Evolutionary conservation across 2,888 invertebrate species (phyloP).

Genomic region (Drosophila longiperda): DNA sequence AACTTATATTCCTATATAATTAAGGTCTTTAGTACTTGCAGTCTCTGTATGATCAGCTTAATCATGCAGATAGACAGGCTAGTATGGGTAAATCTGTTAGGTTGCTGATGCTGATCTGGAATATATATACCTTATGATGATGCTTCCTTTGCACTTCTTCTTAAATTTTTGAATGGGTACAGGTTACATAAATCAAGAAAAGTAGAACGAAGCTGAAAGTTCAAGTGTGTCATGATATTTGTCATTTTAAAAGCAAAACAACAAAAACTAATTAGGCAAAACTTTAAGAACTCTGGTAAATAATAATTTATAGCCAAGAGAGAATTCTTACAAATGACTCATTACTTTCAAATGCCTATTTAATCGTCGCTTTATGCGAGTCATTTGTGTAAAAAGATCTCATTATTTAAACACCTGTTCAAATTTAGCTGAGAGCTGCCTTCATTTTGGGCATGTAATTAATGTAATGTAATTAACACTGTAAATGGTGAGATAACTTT

Average conservation of each 20-base stretch:
- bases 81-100: neutral
- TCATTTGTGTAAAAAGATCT: slow-evolving; percentile 2
- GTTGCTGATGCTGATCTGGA: neutral
- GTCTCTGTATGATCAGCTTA: neutral
- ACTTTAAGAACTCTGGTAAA: neutral
- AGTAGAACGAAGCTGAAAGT: neutral
- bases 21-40: neutral
- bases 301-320: neutral
- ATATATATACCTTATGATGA: too few species aligned
- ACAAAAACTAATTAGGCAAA: neutral
- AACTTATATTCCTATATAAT: too few species aligned
- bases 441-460: slow-evolving; percentile 7
- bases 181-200: neutral
- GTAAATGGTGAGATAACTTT: slow-evolving; percentile 34
- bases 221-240: neutral
- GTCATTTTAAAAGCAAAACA: neutral
- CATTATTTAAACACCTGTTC: slow-evolving; percentile 11
- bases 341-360: neutral
- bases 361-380: neutral
- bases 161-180: neutral
- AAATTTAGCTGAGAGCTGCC: neutral
- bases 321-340: neutral
- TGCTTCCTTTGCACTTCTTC: neutral
- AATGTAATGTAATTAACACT: slow-evolving; percentile 24
- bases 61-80: neutral